These are phyloP conservation scores for Chironomus tentans DNA, from an alignment of 2,888 invertebrate species.

Conservation along the genomic window DNA sequence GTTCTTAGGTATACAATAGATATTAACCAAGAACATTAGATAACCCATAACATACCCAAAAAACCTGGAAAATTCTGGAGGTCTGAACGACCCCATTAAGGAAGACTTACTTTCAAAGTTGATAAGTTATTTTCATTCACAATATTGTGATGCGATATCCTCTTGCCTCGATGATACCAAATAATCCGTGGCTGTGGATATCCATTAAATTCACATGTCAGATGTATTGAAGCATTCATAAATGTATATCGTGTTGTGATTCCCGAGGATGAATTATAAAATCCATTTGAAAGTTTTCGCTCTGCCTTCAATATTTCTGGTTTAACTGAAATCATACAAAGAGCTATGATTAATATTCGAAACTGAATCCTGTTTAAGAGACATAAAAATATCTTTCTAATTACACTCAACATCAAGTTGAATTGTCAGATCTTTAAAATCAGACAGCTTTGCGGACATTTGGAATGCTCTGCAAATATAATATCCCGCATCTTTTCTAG, in stretches of 20 bases:
- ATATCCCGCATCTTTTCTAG: neutral
- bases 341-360: neutral
- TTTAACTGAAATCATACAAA: neutral
- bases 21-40: no score
- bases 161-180: neutral
- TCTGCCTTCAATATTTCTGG: neutral
- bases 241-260: neutral
- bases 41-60: no score
- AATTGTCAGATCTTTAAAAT: neutral
- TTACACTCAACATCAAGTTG: neutral
- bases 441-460: neutral
- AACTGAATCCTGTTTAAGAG: neutral
- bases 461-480: neutral
- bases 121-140: neutral
- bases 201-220: neutral
- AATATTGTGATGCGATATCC: neutral
- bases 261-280: neutral
- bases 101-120: neutral
- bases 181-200: neutral
- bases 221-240: neutral
- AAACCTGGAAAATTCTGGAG: no score
- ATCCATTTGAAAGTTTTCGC: neutral
- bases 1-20: no score
- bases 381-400: neutral
- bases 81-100: no score